A percentile compares a stretch with the other conserved stretches of the same genome.
Conservation (phyloP, 2,888 invertebrate genomes). For the Lasioglossum vierecki region DNA sequence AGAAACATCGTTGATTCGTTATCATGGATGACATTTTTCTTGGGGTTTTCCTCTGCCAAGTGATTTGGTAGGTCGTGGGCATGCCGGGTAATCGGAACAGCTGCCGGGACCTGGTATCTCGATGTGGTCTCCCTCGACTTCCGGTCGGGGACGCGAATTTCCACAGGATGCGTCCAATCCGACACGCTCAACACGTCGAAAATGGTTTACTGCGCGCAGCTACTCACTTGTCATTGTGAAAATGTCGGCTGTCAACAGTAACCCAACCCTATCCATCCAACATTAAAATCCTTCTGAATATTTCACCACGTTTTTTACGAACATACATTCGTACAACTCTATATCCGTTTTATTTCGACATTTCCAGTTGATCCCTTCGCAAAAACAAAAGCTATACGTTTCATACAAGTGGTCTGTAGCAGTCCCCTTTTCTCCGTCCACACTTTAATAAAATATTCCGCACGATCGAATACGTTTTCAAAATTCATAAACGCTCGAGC, state of each 20-base stretch:
- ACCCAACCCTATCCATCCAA: not conserved
- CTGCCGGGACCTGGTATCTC: conserved; percentile 39
- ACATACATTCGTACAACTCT: too few relatives aligned
- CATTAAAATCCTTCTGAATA: not conserved
- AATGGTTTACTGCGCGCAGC: not conserved
- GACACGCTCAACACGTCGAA: conserved; percentile 2
- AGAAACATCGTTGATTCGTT: not conserved
- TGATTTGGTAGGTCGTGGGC: conserved; percentile 19
- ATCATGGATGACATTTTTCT: not conserved
- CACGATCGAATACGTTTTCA: not conserved
- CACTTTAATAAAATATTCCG: not conserved
- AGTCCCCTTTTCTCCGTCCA: not conserved
- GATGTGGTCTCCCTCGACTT: conserved; percentile 60
- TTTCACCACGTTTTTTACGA: not conserved
- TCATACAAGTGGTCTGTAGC: not conserved
- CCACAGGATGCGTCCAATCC: conserved; percentile 59
- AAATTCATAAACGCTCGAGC: not conserved
- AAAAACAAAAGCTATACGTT: not conserved
- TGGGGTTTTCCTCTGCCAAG: too few relatives aligned
- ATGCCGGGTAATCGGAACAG: conserved; percentile 26
- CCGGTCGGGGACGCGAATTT: conserved; percentile 60
- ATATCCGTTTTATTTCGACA: not conserved
- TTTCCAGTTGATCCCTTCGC: not conserved
- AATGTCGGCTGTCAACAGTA: not conserved
- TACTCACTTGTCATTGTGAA: not conserved